A percentile compares a stretch with the other conserved stretches of the same genome.
Conservation (phyloP, 1,140 invertebrate genomes). For the Nasonia longicornis region DNA sequence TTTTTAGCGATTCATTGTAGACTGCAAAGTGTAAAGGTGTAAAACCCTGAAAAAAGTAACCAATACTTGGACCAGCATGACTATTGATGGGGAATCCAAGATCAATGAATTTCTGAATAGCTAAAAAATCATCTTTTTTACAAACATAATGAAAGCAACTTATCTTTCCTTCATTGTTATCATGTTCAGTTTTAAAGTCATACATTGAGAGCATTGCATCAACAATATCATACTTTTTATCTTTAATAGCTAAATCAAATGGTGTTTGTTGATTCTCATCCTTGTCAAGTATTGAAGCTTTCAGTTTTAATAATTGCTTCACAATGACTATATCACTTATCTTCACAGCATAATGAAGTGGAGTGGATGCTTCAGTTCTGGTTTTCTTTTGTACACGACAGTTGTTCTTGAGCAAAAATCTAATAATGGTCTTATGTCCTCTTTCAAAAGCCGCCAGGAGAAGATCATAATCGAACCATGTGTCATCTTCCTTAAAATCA, state of each 20-base stretch:
- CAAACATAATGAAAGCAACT: not conserved
- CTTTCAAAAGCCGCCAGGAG: not conserved
- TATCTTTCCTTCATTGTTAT: not conserved
- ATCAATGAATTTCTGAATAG: not conserved
- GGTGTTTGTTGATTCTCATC: not conserved
- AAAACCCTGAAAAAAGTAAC: not conserved
- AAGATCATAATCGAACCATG: not conserved
- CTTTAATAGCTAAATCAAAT: not conserved
- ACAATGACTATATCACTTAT: not conserved
- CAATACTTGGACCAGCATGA: not conserved
- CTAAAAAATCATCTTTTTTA: not conserved
- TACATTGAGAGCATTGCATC: not conserved
- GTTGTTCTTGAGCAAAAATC: not conserved
- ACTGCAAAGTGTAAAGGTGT: not conserved
- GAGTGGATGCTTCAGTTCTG: not conserved
- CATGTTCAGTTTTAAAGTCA: not conserved
- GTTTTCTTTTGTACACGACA: not conserved
- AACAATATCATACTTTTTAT: not conserved
- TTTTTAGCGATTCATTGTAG: not conserved
- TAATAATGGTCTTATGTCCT: not conserved
- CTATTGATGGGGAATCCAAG: not conserved
- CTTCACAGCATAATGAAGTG: not conserved
- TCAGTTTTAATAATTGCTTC: not conserved
- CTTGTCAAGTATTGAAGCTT: not conserved
- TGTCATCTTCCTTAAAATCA: not conserved